These are phyloP conservation scores for Acanthosepion esculentum DNA, from an alignment of 2,888 invertebrate genomes.

Conservation along the genomic window DNA sequence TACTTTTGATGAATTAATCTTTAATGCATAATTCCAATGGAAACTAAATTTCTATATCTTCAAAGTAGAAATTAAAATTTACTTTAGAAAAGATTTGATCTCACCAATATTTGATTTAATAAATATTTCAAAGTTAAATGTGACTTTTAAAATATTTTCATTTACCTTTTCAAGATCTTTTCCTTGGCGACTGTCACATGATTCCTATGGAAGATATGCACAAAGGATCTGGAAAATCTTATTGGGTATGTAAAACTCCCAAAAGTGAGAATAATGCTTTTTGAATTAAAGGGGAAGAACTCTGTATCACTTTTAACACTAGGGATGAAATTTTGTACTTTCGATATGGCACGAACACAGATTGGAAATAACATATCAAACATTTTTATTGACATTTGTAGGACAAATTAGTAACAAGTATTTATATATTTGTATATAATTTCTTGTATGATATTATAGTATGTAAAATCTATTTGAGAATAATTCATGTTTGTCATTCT, in stretches of 20 bases:
- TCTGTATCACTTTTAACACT: background rate
- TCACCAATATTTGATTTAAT: background rate
- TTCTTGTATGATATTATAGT: too few species aligned
- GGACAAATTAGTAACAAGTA: too few species aligned
- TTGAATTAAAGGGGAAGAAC: background rate
- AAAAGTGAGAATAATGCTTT: background rate
- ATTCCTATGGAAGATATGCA: conserved; percentile 67
- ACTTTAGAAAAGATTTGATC: too few species aligned
- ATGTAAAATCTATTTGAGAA: too few species aligned
- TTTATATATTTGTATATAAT: too few species aligned
- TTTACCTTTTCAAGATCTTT: conserved; percentile 64
- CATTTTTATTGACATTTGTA: too few species aligned
- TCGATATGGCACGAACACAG: too few species aligned
- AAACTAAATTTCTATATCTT: background rate
- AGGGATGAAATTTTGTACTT: background rate
- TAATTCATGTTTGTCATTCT: too few species aligned
- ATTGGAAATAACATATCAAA: too few species aligned
- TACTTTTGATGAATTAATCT: too few species aligned
- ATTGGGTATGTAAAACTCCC: conserved; percentile 58
- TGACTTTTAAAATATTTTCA: background rate
- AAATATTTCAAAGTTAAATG: background rate
- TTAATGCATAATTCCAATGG: background rate
- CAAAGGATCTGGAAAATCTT: conserved; percentile 53
- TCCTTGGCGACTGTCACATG: conserved; percentile 74
- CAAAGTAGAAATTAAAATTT: too few species aligned